Evolutionary conservation across 2,113 vertebrate species (phyloP).

Genomic region (Nyctereutes procyonoides): DNA sequence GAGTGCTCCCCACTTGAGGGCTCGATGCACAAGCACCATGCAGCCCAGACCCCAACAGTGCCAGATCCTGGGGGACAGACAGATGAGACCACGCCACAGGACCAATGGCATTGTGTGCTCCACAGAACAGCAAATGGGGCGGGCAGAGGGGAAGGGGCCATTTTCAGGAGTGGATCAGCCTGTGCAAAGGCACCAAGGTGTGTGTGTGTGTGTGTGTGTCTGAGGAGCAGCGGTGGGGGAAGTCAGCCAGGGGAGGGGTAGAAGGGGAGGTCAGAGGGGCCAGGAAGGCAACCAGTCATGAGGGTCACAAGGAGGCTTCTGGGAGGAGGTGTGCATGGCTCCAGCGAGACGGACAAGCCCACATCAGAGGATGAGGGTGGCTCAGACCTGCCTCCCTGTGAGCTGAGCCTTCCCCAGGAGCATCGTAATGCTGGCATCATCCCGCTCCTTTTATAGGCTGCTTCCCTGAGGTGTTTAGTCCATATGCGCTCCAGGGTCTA

Average conservation of each 20-base stretch:
- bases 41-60: too few relatives aligned
- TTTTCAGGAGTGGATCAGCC: neutral
- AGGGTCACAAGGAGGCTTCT: neutral
- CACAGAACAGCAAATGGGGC: neutral
- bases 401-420: neutral
- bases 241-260: neutral
- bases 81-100: accelerated
- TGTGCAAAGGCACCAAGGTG: neutral
- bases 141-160: neutral
- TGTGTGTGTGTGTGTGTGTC: neutral
- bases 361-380: neutral
- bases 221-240: neutral
- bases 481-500: neutral
- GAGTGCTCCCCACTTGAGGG: too few relatives aligned
- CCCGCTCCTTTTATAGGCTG: neutral
- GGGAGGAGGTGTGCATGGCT: neutral
- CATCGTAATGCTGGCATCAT: too few relatives aligned
- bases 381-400: neutral
- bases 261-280: neutral
- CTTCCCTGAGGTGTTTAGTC: too few relatives aligned
- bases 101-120: accelerated
- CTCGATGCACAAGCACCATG: neutral
- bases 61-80: neutral
- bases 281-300: too few relatives aligned
- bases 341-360: neutral